Evolutionary conservation across 2,113 vertebrate species (phyloP).

Genomic region (Oxygymnocypris stewartii): DNA sequence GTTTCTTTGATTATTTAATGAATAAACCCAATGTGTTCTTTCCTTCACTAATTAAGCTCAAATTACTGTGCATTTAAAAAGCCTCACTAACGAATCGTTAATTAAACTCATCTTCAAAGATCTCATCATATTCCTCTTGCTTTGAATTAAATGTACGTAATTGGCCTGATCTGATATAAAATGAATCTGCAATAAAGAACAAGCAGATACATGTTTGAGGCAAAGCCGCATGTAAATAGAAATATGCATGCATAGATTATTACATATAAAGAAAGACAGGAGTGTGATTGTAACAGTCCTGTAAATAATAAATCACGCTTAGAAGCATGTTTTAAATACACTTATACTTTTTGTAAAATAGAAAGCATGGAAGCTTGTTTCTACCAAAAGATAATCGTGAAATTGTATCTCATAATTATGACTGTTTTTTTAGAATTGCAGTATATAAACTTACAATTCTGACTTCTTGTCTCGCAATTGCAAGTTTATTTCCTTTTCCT

Average conservation of each 20-base stretch:
- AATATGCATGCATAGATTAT: not conserved
- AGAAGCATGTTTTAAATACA: not conserved
- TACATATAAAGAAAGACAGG: not conserved
- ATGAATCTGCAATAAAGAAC: slow-evolving; percentile 16
- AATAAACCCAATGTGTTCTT: slow-evolving; percentile 39
- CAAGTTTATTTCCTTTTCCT: no score
- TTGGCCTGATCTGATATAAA: slow-evolving; percentile 33
- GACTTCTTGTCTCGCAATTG: no score
- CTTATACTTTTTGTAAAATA: no score
- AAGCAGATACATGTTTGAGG: slow-evolving; percentile 13
- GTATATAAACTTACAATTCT: no score
- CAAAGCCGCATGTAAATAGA: not conserved
- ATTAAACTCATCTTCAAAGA: slow-evolving; percentile 54
- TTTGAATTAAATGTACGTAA: slow-evolving; percentile 38
- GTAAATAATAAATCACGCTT: not conserved
- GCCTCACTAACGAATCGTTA: slow-evolving; percentile 18
- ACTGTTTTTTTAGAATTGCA: no score
- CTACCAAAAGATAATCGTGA: no score
- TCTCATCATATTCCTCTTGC: slow-evolving; percentile 42
- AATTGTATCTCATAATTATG: no score
- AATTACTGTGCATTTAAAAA: slow-evolving; percentile 51
- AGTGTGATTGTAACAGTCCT: not conserved
- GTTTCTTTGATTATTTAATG: slow-evolving; percentile 45
- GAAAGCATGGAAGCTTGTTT: no score
- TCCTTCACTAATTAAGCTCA: slow-evolving; percentile 49